These are phyloP conservation scores for Eolophus roseicapilla DNA, from an alignment of 2,113 vertebrate genomes.

Conservation along the genomic window DNA sequence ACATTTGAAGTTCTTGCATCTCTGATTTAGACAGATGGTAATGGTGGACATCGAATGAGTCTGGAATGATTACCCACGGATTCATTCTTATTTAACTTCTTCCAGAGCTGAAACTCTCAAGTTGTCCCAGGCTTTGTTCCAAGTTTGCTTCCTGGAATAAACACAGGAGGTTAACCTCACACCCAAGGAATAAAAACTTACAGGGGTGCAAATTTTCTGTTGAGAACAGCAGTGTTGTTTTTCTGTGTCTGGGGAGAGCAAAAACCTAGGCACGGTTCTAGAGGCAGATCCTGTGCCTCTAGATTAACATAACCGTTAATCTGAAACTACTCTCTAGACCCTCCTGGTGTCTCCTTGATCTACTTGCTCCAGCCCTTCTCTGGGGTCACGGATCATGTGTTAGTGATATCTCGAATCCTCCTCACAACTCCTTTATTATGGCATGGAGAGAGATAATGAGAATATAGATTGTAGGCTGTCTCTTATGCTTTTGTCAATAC, in stretches of 20 bases:
- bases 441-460: neutral
- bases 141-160: constrained; percentile 2
- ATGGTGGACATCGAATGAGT: neutral
- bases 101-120: neutral
- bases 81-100: constrained; percentile 25
- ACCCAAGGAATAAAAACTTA: neutral
- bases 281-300: neutral
- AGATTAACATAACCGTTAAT: neutral
- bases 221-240: neutral
- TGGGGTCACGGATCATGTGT: neutral
- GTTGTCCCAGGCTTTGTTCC: neutral
- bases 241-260: neutral
- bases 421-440: neutral
- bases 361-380: neutral
- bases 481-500: neutral
- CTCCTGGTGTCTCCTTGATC: neutral
- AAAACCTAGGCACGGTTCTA: neutral
- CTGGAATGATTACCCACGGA: neutral
- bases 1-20: neutral
- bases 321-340: neutral
- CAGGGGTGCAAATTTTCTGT: neutral
- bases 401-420: neutral
- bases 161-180: neutral
- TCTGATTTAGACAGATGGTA: neutral
- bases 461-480: neutral